Evolutionary conservation across 2,888 invertebrate species (phyloP), one percentile per base, ranked within the genome.

Genomic region (Cephonodes hylas): DNA sequence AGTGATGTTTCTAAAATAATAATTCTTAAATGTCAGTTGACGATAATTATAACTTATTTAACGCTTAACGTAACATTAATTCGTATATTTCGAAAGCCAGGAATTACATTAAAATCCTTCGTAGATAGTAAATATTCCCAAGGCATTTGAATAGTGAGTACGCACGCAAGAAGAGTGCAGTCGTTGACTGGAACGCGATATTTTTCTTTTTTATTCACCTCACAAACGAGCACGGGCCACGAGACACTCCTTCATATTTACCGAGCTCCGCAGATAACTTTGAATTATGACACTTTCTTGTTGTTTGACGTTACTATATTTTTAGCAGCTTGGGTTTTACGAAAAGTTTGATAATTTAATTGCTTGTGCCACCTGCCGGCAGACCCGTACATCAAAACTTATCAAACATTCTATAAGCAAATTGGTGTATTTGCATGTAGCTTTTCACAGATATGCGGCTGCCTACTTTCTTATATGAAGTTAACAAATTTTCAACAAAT

Each of bases 221-320:
- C 66, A 59, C 70, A 66, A 71, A 70, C 66, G 63, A 68, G 65
- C 53, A 34, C 57, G 46, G 61, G 64, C 66, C 64, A 59, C 65
- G n/a, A n/a, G 42, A 71, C 62, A 64, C 70, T 67, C 65, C 63
- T 72, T 72, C 64, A 64, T 66, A 70, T 69, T 72, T 71, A 72
- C 73, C 65, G 67, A 71, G 65, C 66, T 64, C 68, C 60, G 63
- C 65, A 77, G 77, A 73, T 77, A 77, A 75, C 71, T 76, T 76
- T 79, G 82, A 83, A 77, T 81, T 75, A 81, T 75, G 78, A 79
- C 75, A 76, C 74, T 81, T 84, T 80, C 73, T 80, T 79, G 74
- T 80, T 79, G 73, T 81, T 75, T 73, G 75, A 77, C 71, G 65
- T 68, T 64, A 65, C 61, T 48, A 42, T 48, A 42, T 53, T 53